Conservation (phyloP, 2,888 invertebrate genomes). For the Melangyna quadrimaculata region DNA sequence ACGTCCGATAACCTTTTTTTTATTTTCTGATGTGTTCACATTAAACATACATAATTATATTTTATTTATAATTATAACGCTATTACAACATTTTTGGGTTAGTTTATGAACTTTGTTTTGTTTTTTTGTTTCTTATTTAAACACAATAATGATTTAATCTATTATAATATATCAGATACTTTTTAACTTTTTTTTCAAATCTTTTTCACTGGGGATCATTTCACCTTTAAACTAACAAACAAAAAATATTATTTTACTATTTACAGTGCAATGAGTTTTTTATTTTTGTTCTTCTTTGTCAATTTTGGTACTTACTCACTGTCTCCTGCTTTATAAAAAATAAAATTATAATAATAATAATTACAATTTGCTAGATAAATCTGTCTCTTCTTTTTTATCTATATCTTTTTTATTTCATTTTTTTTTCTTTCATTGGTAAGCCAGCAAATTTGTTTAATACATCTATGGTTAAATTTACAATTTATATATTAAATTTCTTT, state of each 20-base stretch:
- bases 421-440: constrained; percentile 61
- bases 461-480: constrained; percentile 63
- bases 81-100: constrained; percentile 69
- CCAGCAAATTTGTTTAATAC: constrained; percentile 48
- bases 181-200: constrained; percentile 16
- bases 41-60: constrained; percentile 50
- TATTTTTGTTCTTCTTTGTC: constrained; percentile 19
- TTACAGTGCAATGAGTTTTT: constrained; percentile 47
- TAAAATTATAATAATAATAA: constrained; percentile 54
- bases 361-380: constrained; percentile 57
- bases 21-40: constrained; percentile 27
- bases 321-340: constrained; percentile 19
- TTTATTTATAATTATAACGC: constrained; percentile 58
- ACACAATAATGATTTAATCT: constrained; percentile 43
- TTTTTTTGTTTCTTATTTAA: constrained; percentile 27
- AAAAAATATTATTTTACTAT: constrained; percentile 9
- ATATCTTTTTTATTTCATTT: constrained; percentile 1
- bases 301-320: constrained; percentile 47
- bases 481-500: constrained; percentile 13
- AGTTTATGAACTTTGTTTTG: constrained; percentile 50
- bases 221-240: constrained; percentile 7
- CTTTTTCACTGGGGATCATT: constrained; percentile 28
- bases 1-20: constrained; percentile 41
- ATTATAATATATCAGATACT: constrained; percentile 7
- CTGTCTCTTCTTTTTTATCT: constrained; percentile 13